Evolutionary conservation across 2,888 invertebrate genomes (phyloP).

Genomic region (Oithona nana): DNA sequence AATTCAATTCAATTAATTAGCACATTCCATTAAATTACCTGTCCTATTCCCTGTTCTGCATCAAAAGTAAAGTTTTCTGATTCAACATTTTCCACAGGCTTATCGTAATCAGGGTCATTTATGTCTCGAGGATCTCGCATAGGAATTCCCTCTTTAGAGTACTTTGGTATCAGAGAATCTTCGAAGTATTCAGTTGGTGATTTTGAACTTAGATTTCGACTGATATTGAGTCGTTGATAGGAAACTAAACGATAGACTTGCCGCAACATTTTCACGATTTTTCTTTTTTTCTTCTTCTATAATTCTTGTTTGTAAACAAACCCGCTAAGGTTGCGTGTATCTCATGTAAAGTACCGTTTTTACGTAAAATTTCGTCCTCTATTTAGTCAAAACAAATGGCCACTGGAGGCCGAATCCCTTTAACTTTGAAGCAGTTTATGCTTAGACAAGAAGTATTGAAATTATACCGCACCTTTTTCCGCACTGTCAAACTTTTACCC

Average conservation of each 20-base stretch:
- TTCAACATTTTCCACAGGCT: background rate
- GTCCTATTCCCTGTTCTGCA: background rate
- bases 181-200: background rate
- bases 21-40: background rate
- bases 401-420: background rate
- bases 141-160: background rate
- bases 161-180: background rate
- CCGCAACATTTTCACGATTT: background rate
- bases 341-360: too few relatives aligned
- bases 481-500: background rate
- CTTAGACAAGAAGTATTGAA: slow-evolving; percentile 14
- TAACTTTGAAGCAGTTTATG: slow-evolving; percentile 16
- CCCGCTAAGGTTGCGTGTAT: too few relatives aligned
- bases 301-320: too few relatives aligned
- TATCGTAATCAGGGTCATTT: background rate
- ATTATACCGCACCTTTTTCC: slow-evolving; percentile 5
- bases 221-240: background rate
- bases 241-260: background rate
- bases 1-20: background rate
- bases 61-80: background rate
- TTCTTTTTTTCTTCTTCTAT: too few relatives aligned
- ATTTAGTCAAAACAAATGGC: too few relatives aligned
- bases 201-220: background rate
- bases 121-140: background rate
- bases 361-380: too few relatives aligned